Evolutionary conservation across 2,888 invertebrate genomes (phyloP).

Genomic region (Ceramica pisi): DNA sequence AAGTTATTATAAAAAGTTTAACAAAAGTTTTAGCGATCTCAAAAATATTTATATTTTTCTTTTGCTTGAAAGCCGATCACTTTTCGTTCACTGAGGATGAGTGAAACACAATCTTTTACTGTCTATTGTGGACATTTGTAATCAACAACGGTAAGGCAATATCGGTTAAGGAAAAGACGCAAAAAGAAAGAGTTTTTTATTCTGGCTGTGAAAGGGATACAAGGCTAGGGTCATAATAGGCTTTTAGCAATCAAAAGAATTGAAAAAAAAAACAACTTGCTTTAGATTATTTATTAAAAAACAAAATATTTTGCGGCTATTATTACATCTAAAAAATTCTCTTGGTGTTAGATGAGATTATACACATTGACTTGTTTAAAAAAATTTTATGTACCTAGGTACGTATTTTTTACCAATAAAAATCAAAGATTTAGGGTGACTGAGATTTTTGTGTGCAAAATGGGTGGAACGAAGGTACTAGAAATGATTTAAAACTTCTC

Average conservation of each 20-base stretch:
- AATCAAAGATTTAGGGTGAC: background rate
- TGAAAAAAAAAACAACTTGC: too few relatives aligned
- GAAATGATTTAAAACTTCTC: background rate
- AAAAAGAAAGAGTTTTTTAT: slow-evolving; percentile 34
- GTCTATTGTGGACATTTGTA: slow-evolving; percentile 34
- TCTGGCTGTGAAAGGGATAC: slow-evolving; percentile 33
- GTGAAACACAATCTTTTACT: slow-evolving; percentile 2
- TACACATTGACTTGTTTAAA: background rate
- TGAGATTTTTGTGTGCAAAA: background rate
- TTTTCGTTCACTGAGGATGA: background rate
- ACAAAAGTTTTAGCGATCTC: slow-evolving; percentile 49
- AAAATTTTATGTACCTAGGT: background rate
- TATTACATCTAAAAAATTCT: background rate
- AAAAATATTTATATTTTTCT: background rate
- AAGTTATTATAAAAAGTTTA: slow-evolving; percentile 48
- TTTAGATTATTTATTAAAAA: slow-evolving; percentile 17
- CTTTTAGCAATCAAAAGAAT: slow-evolving; percentile 25
- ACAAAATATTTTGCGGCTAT: background rate
- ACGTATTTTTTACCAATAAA: background rate
- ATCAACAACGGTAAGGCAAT: slow-evolving; percentile 46
- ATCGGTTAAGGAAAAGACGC: slow-evolving; percentile 35
- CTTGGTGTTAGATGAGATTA: too few relatives aligned
- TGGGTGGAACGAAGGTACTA: background rate
- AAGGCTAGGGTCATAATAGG: slow-evolving; percentile 23
- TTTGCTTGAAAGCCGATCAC: background rate